Base-by-base conservation (phyloP, 2,797 vertebrate genomes). In the Sebastes itinus region DNA sequence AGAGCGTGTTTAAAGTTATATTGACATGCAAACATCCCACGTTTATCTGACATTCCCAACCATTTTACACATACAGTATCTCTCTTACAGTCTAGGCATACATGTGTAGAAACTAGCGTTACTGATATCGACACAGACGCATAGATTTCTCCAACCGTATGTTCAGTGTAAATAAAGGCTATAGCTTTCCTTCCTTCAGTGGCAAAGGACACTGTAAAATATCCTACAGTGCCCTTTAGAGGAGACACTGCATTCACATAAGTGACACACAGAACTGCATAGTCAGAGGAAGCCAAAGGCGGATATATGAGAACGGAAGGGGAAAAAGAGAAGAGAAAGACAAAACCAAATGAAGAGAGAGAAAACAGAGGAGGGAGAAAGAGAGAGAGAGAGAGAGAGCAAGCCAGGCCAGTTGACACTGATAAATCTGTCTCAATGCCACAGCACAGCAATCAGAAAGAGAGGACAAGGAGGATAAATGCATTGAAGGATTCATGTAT, bases 301-400 rank as follows among this genome's bases (percentile, higher is more conserved):
- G 72, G 88, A 85, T 73, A 88, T 82, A 65, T 87, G 87, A 90
- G 89, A 92, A 80, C 18, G 6, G 72, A 82, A 68, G 22, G 55
- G 55, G 74, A 14, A 72, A 77, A 72, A 52, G 76, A 78, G 82
- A 78, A 67, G 74, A 72, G 82, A 81, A 84, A 85, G 79, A 80
- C 65, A 82, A 89, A 91, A 81, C 80, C 75, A 78, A 71, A 76
- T 35, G 42, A 5, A 81, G 58, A 76, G 65, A 46, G 56, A 65
- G 59, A 70, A 74, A 54, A 71, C 11, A 14, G n/a, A 77, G 25
- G 30, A 25, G 52, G 16, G 52, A 23, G 30, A 25, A 25, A 62
- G 23, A 30, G 49, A 81, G 58, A 73, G 61, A 72, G 70, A 72
- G 30, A 25, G 42, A 16, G 20, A n/a, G 30, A 49, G 65, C 27